Evolutionary conservation across 2,888 invertebrate species (phyloP).

Genomic region (Rhagonycha lutea): DNA sequence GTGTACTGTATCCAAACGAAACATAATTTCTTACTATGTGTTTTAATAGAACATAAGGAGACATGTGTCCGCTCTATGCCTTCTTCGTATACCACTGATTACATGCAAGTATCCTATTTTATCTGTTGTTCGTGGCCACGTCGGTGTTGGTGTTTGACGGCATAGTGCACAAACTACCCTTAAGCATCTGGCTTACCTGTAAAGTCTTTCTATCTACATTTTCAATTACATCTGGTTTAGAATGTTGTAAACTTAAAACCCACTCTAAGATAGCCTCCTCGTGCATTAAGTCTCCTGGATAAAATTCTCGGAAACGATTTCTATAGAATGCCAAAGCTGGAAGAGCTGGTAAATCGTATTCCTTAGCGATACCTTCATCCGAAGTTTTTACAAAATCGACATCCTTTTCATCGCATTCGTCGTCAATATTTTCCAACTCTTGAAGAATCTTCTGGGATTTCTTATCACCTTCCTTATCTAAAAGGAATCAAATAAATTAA

Average conservation of each 20-base stretch:
- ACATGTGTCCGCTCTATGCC: no score
- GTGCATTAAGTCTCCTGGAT: constrained; percentile 87
- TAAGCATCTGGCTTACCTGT: constrained; percentile 57
- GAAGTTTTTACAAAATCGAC: constrained; percentile 92
- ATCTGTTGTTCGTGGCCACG: no score
- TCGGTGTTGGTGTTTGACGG: no score
- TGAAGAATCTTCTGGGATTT: constrained; percentile 85
- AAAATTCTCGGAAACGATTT: constrained; percentile 86
- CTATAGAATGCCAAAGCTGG: constrained; percentile 87
- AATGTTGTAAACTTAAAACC: constrained; percentile 83
- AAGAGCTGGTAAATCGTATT: constrained; percentile 80
- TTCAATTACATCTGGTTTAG: constrained; percentile 88
- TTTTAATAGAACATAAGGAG: no score
- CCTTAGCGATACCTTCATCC: constrained; percentile 83
- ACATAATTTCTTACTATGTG: no score
- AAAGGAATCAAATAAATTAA: background rate
- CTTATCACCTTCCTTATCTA: constrained; percentile 88
- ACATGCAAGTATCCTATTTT: no score
- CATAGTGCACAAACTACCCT: no score
- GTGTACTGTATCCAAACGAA: no score
- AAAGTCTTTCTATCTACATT: constrained; percentile 88
- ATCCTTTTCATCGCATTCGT: constrained; percentile 89
- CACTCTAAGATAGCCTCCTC: constrained; percentile 88
- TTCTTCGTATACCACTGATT: no score
- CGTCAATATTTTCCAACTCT: constrained; percentile 90